Conservation (phyloP, 2,113 vertebrate species). For the Zosterops lateralis region DNA sequence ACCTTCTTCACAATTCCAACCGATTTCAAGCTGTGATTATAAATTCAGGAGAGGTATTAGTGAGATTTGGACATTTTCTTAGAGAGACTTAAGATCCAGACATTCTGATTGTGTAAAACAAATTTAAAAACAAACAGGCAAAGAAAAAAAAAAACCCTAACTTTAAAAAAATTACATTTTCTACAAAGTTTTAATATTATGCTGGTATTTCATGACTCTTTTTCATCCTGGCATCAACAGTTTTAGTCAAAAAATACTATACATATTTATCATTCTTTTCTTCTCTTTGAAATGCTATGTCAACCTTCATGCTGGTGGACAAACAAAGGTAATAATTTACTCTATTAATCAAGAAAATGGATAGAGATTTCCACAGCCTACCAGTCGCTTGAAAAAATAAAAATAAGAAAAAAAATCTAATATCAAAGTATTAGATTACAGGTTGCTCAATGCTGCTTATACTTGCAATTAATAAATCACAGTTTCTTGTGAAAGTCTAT, state of each 20-base stretch:
- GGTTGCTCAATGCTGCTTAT: background rate
- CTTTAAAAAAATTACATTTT: background rate
- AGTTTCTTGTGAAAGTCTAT: slow-evolving; percentile 8
- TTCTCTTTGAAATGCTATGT: background rate
- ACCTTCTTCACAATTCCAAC: background rate
- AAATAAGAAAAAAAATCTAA: background rate
- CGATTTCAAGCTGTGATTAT: background rate
- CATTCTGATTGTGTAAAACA: background rate
- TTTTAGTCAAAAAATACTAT: background rate
- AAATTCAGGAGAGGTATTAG: background rate
- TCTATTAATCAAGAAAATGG: slow-evolving; percentile 64
- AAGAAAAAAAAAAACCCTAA: background rate
- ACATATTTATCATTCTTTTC: background rate
- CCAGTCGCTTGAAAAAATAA: slow-evolving; percentile 51
- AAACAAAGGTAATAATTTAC: slow-evolving; percentile 43
- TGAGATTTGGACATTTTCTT: background rate
- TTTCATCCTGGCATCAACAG: background rate
- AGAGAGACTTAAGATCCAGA: background rate
- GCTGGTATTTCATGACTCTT: background rate
- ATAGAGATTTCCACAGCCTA: slow-evolving; percentile 20
- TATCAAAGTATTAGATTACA: slow-evolving; percentile 35
- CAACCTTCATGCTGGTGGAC: background rate
- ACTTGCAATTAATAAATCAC: slow-evolving; percentile 42
- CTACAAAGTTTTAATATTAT: background rate
- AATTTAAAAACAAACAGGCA: background rate